These are phyloP conservation scores for Otis tarda DNA, from an alignment of 2,113 vertebrate species.

Conservation along the genomic window DNA sequence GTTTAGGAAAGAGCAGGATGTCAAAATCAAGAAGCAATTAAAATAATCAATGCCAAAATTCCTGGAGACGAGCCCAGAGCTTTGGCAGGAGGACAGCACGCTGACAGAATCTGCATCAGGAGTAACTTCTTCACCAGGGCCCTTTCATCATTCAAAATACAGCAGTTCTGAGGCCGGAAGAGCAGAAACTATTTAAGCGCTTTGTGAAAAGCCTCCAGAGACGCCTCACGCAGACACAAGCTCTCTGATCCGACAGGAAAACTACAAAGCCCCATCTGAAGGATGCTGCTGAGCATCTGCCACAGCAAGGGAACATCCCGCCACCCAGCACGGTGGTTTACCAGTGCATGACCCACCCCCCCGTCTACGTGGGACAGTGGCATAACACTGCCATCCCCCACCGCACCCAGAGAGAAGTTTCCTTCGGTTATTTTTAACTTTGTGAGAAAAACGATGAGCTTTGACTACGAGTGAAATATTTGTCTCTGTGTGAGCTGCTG, in stretches of 20 bases:
- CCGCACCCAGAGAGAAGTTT: not conserved
- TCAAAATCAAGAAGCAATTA: constrained; percentile 21
- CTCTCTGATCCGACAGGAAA: not conserved
- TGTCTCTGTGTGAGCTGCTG: not conserved
- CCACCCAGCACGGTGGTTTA: not conserved
- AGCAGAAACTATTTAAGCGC: not conserved
- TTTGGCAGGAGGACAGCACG: not conserved
- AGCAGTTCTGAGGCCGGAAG: not conserved
- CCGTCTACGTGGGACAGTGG: not conserved
- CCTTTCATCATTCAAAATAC: not conserved
- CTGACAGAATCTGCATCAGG: not conserved
- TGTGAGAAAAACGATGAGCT: not conserved
- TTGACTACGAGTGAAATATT: not conserved
- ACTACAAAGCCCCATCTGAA: not conserved
- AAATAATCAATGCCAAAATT: not conserved
- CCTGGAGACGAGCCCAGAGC: not conserved
- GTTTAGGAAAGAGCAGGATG: not conserved
- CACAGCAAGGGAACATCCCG: not conserved
- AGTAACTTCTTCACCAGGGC: not conserved
- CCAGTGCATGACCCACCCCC: not conserved
- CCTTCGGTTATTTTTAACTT: not conserved
- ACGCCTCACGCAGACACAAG: not conserved
- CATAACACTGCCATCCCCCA: not conserved
- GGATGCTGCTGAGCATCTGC: not conserved
- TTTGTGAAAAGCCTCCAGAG: not conserved